Evolutionary conservation across 1,140 invertebrate genomes (phyloP).

Genomic region (Tetramorium alpestre): DNA sequence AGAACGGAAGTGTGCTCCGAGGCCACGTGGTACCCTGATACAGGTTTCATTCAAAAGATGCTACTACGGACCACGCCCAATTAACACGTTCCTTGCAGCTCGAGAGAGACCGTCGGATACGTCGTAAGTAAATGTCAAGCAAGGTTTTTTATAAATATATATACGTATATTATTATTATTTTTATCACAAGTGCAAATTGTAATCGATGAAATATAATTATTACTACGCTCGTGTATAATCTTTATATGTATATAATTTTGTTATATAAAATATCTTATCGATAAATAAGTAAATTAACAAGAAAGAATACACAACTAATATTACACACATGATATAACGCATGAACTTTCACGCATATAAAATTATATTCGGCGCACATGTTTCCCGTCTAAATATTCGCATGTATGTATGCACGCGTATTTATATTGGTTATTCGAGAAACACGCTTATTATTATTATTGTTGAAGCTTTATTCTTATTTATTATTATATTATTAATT

Average conservation of each 20-base stretch:
- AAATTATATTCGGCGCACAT: neutral
- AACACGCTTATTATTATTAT: neutral
- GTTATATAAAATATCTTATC: neutral
- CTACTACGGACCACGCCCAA: conserved; percentile 84
- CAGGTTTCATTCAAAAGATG: conserved; percentile 84
- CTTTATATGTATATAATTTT: neutral
- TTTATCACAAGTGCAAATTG: neutral
- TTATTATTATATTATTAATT: neutral
- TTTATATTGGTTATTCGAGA: neutral
- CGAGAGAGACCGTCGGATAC: neutral
- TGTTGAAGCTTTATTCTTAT: neutral
- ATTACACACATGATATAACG: neutral
- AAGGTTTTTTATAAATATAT: neutral
- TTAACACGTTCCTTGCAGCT: conserved; percentile 11
- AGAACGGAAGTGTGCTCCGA: conserved; percentile 74
- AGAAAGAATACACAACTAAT: neutral
- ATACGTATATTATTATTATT: neutral
- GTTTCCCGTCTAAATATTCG: neutral
- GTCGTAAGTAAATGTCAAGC: neutral
- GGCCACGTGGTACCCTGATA: conserved; percentile 81
- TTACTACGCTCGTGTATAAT: neutral
- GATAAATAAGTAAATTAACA: neutral
- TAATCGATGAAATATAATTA: neutral
- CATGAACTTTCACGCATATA: neutral
- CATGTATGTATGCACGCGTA: too few relatives aligned